Base-by-base conservation (phyloP, 2,797 vertebrate species). In the Miichthys miiuy region DNA sequence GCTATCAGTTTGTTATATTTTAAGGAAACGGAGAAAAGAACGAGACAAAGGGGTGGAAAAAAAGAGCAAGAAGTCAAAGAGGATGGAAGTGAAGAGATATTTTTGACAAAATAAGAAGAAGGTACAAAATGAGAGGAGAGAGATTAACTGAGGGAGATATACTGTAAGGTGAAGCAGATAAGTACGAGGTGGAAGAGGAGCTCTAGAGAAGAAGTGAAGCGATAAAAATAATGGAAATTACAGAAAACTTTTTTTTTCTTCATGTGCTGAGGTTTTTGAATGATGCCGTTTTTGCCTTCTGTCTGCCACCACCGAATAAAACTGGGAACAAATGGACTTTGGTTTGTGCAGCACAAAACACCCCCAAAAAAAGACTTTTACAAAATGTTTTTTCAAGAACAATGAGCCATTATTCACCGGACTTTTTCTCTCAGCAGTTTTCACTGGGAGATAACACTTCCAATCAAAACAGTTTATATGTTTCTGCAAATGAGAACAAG, bases 1-100 rank as follows among this genome's bases (percentile, higher is more conserved):
- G 66, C 70, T 85, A 71, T 79, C 67, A 50, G 17, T 60, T 63
- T 46, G 47, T 72, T 77, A 61, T 72, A 74, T 83, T 75, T 80
- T 61, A 20, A 74, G 68, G 47, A 61, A 41, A 65, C 34, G 30
- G 20, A 46, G 21, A 27, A 64, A 14, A 60, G 10, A 72, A 48
- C 0, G 7, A 60, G 58, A 60, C 16, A 70, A 73, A 67, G 75
- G 48, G 25, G 61, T 46, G 18, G 38, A 42, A 57, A 58, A 38
- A 54, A 34, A 21, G 34, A 71, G 50, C 18, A 42, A 13, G 9
- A 41, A 21, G 47, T 60, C 25, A 52, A 27, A 44, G 21, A 68
- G 54, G 17, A 47, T 66, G 18, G 16, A 18, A 38, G 10, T 10
- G 9, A 67, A 23, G 38, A 30, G 30, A 17, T 46, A 23, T 17